Evolutionary conservation across 2,797 vertebrate species (phyloP), one percentile per base, ranked within the genome.

Genomic region (Myotis findleyi): DNA sequence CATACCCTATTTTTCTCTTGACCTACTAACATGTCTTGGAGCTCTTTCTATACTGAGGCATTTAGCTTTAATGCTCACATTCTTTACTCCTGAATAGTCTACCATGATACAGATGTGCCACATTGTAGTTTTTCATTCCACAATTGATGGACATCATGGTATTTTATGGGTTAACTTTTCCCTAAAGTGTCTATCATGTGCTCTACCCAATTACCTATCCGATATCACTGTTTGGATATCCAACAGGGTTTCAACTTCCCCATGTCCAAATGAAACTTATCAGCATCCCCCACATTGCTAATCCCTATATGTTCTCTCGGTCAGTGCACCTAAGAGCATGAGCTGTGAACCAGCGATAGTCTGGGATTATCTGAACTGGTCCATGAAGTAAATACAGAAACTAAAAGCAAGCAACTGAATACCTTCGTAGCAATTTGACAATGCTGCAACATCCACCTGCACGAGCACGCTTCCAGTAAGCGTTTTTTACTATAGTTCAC

Each of bases 401-500:
- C 81, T 72, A 7, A 71, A 2, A 84, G 30, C 21, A 87, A 59
- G 10, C 14, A 33, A 18, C 73, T 80, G 72, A 41, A 90, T 95
- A 85, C 20, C 53, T 85, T 71, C 64, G 55, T 13, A 72, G 51
- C 64, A 76, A 12, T 76, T 57, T 44, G 49, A 82, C 23, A 91
- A n/a, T 86, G n/a, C 3, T 66, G n/a, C 38, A 71, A 44, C 25
- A 64, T 75, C 30, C 81, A 79, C 64, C 47, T 72, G 5, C n/a
- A n/a, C 25, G 27, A 66, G 3, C 8, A 20, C 6, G 21, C 36
- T 55, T 82, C 57, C 59, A 38, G 11, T 6, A 38, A 33, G 30
- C 36, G 11, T 44, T 88, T 93, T 81, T 93, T 75, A 71, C n/a
- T 69, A 6, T 18, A 77, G 83, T 89, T 95, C 66, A 93, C 1